These are phyloP conservation scores for Melipona beecheii DNA, from an alignment of 2,888 invertebrate species.

Conservation along the genomic window DNA sequence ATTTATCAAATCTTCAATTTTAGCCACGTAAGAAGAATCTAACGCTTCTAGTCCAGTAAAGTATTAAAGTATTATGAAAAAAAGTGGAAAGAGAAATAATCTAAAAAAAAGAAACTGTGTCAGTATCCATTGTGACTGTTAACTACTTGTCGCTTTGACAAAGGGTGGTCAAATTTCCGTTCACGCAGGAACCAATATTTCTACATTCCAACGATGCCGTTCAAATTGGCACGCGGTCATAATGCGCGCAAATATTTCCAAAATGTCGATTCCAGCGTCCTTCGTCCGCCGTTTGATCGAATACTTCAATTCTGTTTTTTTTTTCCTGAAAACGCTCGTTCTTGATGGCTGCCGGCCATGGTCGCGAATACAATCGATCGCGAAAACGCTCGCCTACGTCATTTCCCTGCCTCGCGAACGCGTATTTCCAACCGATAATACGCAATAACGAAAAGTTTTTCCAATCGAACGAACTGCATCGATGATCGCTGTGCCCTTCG, in stretches of 20 bases:
- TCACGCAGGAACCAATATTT: background rate
- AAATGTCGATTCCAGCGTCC: background rate
- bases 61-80: background rate
- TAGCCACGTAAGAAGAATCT: background rate
- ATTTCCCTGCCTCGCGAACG: background rate
- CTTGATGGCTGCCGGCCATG: background rate
- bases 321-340: background rate
- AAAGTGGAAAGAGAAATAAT: background rate
- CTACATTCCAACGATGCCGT: too few relatives aligned
- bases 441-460: background rate
- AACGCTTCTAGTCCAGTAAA: background rate
- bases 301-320: background rate
- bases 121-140: background rate
- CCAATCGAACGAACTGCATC: slow-evolving; percentile 10
- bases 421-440: background rate
- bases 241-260: background rate
- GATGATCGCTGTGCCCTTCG: background rate
- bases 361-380: background rate
- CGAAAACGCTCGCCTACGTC: background rate
- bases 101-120: background rate
- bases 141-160: background rate
- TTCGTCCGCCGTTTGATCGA: background rate
- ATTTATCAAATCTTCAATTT: background rate
- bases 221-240: background rate
- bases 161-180: background rate